Base-by-base conservation (phyloP, 2,888 invertebrate species). In the Patella caerulea region DNA sequence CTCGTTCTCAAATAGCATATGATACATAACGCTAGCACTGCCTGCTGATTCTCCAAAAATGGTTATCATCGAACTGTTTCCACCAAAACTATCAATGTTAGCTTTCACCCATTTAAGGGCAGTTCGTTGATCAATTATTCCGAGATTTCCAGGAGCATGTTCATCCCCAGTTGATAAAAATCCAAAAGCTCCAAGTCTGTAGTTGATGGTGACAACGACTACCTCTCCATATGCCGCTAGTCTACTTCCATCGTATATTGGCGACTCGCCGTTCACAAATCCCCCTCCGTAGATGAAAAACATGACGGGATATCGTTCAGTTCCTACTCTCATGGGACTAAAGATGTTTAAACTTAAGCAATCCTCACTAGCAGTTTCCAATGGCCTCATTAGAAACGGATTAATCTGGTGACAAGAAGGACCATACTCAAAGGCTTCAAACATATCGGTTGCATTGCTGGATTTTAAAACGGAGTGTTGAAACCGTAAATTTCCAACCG, bases 401-500 rank as follows among this genome's bases (percentile, higher is more conserved):
- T 45, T 12, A 52, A 12, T 14, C 17, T 74, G 97, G 88, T 95
- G 95, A 93, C 98, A 98, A 82, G 96, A 94, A 91, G 96, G 96
- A 82, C 97, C 96, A 90, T 94, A 94, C 88, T 94, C 93, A 17
- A 96, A 96, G 56, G 97, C 94, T 91, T 97, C 96, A 81, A 95
- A 77, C 96, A 97, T 88, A 94, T 83, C 85, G 19, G 73, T 74
- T 83, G 85, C 86, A 45, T 45, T 45, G 14, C 78, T 76, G 7
- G 84, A 85, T 9, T 80, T 80, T 11, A 84, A 88, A 73, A 77
- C 74, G 7, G 89, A 87, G 73, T 84, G 85, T 78, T 83, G 79
- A 73, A 88, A 91, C 59, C 88, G 82, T 95, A 45, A 45, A 7
- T 45, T 45, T 45, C 45, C 45, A 45, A 72, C 95, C 95, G 75